These are phyloP conservation scores for Carassius carassius DNA, from an alignment of 2,113 vertebrate genomes.

Conservation along the genomic window DNA sequence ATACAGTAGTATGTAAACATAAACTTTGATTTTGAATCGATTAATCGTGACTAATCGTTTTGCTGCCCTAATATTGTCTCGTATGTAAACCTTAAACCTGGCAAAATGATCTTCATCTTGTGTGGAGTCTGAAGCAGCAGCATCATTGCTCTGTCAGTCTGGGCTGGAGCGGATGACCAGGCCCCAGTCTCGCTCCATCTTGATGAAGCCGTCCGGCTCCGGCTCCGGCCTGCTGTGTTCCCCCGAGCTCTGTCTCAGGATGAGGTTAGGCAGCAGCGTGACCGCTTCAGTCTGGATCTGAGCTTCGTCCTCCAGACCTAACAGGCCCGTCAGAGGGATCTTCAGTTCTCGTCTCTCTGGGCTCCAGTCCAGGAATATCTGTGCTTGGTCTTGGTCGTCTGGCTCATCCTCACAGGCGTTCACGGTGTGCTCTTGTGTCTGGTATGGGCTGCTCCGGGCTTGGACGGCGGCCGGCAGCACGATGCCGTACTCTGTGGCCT, in stretches of 20 bases:
- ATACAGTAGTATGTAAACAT: no score
- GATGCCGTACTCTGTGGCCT: conserved; percentile 7
- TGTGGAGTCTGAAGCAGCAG: background rate
- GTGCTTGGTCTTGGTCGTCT: conserved; percentile 32
- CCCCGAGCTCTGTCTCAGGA: conserved; percentile 54
- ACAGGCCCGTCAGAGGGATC: conserved; percentile 65
- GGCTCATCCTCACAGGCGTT: conserved; percentile 9
- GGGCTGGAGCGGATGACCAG: conserved; percentile 58
- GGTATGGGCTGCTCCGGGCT: background rate
- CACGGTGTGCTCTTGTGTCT: background rate
- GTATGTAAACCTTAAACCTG: background rate
- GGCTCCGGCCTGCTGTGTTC: conserved; percentile 55
- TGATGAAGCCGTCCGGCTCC: conserved; percentile 60
- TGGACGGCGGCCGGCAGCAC: background rate
- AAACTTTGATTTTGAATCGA: no score
- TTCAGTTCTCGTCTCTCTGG: conserved; percentile 66
- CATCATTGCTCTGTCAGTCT: background rate
- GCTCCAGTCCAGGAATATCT: conserved; percentile 74
- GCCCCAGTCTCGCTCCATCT: conserved; percentile 78
- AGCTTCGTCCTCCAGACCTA: conserved; percentile 46
- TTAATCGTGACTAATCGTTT: background rate
- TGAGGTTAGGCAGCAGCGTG: conserved; percentile 57
- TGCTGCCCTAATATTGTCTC: background rate
- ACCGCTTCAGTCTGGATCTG: background rate
- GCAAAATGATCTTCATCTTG: background rate